Evolutionary conservation across 2,797 vertebrate species (phyloP), one percentile per base, ranked within the genome.

Genomic region (Gobio occitaniae): DNA sequence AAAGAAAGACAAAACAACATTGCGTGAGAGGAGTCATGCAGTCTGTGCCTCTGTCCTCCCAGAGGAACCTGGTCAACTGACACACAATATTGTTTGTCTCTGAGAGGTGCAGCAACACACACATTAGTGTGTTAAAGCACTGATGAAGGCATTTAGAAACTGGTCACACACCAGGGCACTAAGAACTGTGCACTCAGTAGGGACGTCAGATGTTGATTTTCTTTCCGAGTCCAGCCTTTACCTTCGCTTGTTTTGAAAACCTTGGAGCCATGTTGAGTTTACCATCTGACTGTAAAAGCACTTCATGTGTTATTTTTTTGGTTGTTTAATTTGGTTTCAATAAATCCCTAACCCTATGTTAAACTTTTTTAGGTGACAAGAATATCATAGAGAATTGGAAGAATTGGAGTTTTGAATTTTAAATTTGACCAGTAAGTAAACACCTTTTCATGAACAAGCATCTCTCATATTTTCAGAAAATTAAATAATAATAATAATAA

Each of bases 71-170:
- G 65, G 3, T 84, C 74, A 68, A 44, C 63, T 84, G 76, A 80
- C 77, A 79, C 76, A 63, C 76, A 78, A n/a, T 78, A 69, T 84
- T 84, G 75, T 84, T 84, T 78, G 50, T 84, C 83, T 84, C 74
- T 29, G 7, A n/a, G 65, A 78, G 83, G 63, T 70, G 50, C 75
- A 48, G 74, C 4, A 59, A 69, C 36, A 78, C 52, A 69, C 72
- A 47, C 75, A 71, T 72, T 48, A 75, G 70, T 78, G 65, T 79
- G 72, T 79, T 25, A 63, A 63, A 63, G 83, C 41, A 68, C 56
- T 63, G 83, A 84, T 80, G 68, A 72, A 84, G 76, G 52, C 54
- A 79, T 84, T 84, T 72, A 52, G 68, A 80, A 80, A 50, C 76
- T 63, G 68, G 83, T 80, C 83, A 84, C 83, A 84, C 76, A 71